phyloP scores from a whole-genome alignment of 2,113 vertebrate species.

The Poecilia latipinna region DNA sequence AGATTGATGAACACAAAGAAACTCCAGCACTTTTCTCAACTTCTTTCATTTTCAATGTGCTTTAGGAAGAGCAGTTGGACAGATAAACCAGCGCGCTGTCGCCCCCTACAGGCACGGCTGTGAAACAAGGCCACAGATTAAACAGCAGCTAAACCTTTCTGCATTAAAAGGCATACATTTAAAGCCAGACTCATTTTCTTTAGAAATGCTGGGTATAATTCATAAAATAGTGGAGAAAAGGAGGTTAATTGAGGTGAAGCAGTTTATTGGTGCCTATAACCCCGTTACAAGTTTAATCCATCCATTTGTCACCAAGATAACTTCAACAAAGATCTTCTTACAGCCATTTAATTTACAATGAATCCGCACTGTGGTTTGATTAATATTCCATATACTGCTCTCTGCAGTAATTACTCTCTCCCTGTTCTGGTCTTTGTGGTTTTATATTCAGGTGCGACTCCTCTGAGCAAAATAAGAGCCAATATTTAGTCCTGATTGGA shows the following conservation, averaged over 20 bases:
- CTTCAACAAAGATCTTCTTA: conserved; percentile 8
- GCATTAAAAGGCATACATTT: neutral
- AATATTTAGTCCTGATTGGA: neutral
- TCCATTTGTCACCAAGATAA: conserved; percentile 1
- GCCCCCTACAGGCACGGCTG: neutral
- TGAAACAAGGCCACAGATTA: neutral
- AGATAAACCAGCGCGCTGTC: neutral
- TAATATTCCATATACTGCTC: conserved; percentile 32
- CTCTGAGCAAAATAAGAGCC: neutral
- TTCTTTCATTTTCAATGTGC: too few relatives aligned
- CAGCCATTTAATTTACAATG: conserved; percentile 38
- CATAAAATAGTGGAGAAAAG: neutral
- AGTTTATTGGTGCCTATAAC: neutral
- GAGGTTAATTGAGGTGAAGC: conserved; percentile 28
- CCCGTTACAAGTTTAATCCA: conserved; percentile 26
- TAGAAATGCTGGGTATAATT: neutral
- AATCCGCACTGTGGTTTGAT: conserved; percentile 15
- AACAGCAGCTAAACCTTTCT: neutral
- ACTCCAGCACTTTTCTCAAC: too few relatives aligned
- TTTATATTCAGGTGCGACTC: conserved; percentile 4
- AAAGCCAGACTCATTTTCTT: neutral
- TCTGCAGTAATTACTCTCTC: conserved; percentile 23
- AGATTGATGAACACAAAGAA: too few relatives aligned
- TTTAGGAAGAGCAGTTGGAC: too few relatives aligned
- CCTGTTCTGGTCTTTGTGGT: conserved; percentile 20